A percentile compares a stretch with the other conserved stretches of the same genome.
Evolutionary conservation across 92 coral and sea anemone species (phyloP).

Genomic region (Desmophyllum pertusum): DNA sequence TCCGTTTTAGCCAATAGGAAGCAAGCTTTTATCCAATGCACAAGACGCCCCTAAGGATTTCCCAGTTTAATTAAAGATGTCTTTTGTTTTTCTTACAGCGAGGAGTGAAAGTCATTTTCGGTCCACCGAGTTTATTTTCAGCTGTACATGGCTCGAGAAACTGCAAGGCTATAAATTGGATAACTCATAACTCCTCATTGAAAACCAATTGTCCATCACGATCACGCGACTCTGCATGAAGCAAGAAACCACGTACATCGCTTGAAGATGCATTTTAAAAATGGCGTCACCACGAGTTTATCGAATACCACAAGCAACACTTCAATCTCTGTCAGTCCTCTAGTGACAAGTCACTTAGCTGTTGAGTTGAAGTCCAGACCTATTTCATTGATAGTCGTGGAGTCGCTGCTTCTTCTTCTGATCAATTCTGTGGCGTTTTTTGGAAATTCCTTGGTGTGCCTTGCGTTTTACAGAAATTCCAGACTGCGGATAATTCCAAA

Average conservation of each 20-base stretch:
- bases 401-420: slow-evolving; percentile 31
- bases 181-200: neutral
- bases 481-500: slow-evolving; percentile 51
- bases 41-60: slow-evolving; percentile 7
- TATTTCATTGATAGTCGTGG: slow-evolving; percentile 14
- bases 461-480: slow-evolving; percentile 38
- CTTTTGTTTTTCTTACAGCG: slow-evolving; percentile 2
- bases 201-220: neutral
- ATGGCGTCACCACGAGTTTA: neutral
- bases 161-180: neutral
- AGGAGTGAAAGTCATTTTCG: neutral
- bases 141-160: neutral
- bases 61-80: neutral
- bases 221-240: neutral
- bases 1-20: slow-evolving; percentile 11
- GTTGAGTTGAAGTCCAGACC: slow-evolving; percentile 15
- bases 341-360: neutral
- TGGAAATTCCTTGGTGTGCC: slow-evolving; percentile 41
- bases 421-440: slow-evolving; percentile 35
- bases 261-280: neutral
- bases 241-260: no score
- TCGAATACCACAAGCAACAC: slow-evolving; percentile 8
- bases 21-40: neutral
- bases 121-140: neutral
- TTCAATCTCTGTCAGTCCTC: neutral